phyloP scores from a whole-genome alignment of 2,797 vertebrate species.

The Momotus momota region DNA sequence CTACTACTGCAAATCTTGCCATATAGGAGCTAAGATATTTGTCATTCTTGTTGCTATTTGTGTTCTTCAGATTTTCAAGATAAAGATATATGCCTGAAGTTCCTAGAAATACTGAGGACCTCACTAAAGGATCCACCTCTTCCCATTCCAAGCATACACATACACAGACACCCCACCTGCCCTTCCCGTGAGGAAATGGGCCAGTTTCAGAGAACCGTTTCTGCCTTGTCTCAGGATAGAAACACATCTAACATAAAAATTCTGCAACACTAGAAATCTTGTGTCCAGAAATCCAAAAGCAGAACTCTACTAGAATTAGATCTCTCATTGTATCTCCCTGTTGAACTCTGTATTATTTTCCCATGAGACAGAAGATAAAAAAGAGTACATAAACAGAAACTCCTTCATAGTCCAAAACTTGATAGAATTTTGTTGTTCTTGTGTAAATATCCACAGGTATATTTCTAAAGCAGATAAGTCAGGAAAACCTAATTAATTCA shows the following conservation, averaged over 20 bases:
- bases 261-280: background rate
- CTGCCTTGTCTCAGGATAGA: background rate
- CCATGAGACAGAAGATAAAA: background rate
- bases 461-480: background rate
- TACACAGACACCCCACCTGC: accelerated
- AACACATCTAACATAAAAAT: background rate
- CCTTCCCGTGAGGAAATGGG: background rate
- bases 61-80: background rate
- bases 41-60: background rate
- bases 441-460: background rate
- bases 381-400: background rate
- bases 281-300: background rate
- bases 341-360: background rate
- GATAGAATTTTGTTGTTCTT: background rate
- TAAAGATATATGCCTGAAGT: background rate
- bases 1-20: background rate
- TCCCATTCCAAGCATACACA: background rate
- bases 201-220: background rate
- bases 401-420: background rate
- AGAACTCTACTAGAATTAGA: background rate
- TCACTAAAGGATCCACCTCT: background rate
- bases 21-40: background rate
- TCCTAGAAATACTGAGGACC: background rate
- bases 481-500: background rate
- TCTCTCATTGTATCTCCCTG: background rate